These are phyloP conservation scores for Lepeophtheirus salmonis DNA, from an alignment of 1,140 invertebrate genomes.

Conservation along the genomic window DNA sequence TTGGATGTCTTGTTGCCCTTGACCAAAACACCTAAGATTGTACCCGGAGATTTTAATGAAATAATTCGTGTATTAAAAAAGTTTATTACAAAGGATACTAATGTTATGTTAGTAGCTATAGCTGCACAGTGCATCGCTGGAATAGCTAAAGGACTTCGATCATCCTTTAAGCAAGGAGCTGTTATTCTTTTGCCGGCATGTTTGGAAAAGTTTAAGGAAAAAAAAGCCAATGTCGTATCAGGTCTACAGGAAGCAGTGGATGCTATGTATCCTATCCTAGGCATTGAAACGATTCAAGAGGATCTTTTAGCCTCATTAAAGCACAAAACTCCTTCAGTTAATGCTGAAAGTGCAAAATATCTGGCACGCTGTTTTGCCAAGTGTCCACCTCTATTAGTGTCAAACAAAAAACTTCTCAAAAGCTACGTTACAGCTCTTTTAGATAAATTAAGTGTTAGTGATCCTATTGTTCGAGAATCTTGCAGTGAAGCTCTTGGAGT, in stretches of 20 bases:
- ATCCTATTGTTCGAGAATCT: slow-evolving; percentile 61
- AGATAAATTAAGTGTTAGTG: slow-evolving; percentile 68
- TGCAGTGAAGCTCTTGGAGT: slow-evolving; percentile 80
- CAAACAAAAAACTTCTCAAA: slow-evolving; percentile 79
- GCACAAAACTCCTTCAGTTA: slow-evolving; percentile 88
- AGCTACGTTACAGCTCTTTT: slow-evolving; percentile 53
- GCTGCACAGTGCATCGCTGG: slow-evolving; percentile 64
- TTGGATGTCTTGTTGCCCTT: slow-evolving; percentile 58
- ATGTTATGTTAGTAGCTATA: slow-evolving; percentile 74
- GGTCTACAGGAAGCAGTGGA: slow-evolving; percentile 77
- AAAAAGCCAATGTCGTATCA: slow-evolving; percentile 72
- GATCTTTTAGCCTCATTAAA: slow-evolving; percentile 59
- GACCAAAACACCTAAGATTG: slow-evolving; percentile 59
- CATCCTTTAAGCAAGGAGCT: slow-evolving; percentile 67
- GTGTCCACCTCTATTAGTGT: slow-evolving; percentile 50
- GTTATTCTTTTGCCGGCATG: slow-evolving; percentile 52
- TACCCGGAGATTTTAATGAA: slow-evolving; percentile 79
- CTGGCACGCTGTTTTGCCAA: slow-evolving; percentile 58
- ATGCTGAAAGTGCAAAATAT: slow-evolving; percentile 76
- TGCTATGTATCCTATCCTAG: slow-evolving; percentile 48
- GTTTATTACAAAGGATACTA: slow-evolving; percentile 82
- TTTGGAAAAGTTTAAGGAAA: slow-evolving; percentile 93
- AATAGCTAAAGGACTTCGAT: slow-evolving; percentile 66
- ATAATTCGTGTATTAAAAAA: slow-evolving; percentile 70
- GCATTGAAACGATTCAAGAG: slow-evolving; percentile 32